phyloP scores from a whole-genome alignment of 2,797 vertebrate species.

The Nasua narica region DNA sequence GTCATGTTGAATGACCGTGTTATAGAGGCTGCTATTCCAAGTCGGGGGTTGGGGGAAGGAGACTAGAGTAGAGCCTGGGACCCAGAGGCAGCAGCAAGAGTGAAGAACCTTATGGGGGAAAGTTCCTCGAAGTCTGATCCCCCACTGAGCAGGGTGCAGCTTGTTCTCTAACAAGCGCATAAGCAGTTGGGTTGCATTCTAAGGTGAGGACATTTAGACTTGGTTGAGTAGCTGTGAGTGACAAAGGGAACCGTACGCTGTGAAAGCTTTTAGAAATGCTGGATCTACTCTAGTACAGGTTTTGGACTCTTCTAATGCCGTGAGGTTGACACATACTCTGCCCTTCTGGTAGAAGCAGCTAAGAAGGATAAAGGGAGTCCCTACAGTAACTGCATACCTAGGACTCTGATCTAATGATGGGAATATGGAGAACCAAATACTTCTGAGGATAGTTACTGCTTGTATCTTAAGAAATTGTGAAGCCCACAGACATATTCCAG shows the following conservation, averaged over 20 bases:
- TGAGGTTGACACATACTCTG: neutral
- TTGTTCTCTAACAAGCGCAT: neutral
- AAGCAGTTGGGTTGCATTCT: neutral
- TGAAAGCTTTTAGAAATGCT: neutral
- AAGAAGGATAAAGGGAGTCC: neutral
- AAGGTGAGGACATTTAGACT: neutral
- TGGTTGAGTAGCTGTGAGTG: neutral
- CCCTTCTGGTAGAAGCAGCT: neutral
- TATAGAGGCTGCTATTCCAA: neutral
- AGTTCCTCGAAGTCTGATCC: neutral
- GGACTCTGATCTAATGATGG: neutral
- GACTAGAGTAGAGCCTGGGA: neutral
- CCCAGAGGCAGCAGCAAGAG: neutral
- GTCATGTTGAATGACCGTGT: neutral
- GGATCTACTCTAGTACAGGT: neutral
- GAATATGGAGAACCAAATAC: neutral
- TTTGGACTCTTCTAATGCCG: neutral
- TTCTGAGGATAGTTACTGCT: neutral
- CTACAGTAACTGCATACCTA: neutral
- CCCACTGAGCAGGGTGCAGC: neutral
- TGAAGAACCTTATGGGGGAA: neutral
- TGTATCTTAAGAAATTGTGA: neutral
- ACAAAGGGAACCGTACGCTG: neutral
- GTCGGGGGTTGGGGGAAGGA: neutral
- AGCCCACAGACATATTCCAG: neutral